These are phyloP conservation scores for Phaetusa simplex DNA, from an alignment of 2,113 vertebrate species.

Conservation along the genomic window DNA sequence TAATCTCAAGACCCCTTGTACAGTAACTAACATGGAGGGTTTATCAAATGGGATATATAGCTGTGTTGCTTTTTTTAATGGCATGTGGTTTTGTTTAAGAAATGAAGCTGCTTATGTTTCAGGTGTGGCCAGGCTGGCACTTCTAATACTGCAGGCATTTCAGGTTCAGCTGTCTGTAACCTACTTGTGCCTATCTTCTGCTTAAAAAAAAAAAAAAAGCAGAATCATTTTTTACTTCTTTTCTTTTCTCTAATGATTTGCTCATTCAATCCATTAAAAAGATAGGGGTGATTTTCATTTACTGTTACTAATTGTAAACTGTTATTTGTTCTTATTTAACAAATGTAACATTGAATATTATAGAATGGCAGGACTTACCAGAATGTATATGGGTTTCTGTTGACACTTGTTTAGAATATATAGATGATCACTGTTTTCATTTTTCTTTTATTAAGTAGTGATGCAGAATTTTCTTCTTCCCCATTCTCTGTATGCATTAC, in stretches of 20 bases:
- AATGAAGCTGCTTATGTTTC: background rate
- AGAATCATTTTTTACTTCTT: background rate
- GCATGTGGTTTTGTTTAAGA: background rate
- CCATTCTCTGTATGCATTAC: accelerated
- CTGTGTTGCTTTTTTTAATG: background rate
- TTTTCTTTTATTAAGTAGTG: background rate
- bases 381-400: background rate
- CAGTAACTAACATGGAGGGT: background rate
- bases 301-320: background rate
- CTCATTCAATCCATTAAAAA: background rate
- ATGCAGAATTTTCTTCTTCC: background rate
- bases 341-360: background rate
- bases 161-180: background rate
- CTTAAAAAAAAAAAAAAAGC: background rate
- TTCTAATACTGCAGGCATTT: background rate
- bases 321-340: background rate
- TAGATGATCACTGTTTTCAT: background rate
- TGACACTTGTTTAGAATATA: background rate
- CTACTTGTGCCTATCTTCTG: background rate
- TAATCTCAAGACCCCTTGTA: background rate
- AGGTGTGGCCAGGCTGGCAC: background rate
- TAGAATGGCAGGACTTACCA: background rate
- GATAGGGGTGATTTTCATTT: background rate
- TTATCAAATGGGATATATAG: background rate
- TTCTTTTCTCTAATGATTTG: background rate